Conservation (phyloP, 2,113 vertebrate genomes). For the Myocastor coypus region DNA sequence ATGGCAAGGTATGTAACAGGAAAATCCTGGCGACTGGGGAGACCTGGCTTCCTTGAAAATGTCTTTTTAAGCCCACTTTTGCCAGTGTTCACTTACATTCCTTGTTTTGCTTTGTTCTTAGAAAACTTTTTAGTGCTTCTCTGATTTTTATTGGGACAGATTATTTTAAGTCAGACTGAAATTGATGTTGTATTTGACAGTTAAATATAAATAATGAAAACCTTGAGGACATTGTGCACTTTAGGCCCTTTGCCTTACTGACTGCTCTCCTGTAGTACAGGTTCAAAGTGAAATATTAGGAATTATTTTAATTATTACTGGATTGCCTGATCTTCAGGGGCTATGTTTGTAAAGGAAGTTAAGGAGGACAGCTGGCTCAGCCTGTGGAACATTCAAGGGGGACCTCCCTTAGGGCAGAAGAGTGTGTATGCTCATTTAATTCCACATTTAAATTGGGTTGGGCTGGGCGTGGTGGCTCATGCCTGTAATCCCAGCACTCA, state of each 20-base stretch:
- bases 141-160: neutral
- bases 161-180: constrained; percentile 26
- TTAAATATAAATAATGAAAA: constrained; percentile 38
- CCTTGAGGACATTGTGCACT: constrained; percentile 32
- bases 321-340: constrained; percentile 36
- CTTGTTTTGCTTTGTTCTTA: neutral
- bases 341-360: neutral
- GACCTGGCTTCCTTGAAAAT: neutral
- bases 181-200: neutral
- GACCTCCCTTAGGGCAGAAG: neutral
- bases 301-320: constrained; percentile 30
- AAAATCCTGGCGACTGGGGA: neutral
- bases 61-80: constrained; percentile 8
- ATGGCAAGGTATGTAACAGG: constrained; percentile 92
- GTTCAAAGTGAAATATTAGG: constrained; percentile 28
- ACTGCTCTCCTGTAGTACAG: constrained; percentile 6
- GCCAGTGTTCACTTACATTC: constrained; percentile 19
- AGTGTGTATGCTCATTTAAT: constrained; percentile 50
- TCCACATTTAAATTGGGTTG: constrained; percentile 33
- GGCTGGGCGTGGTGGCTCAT: no score
- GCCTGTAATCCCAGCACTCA: no score
- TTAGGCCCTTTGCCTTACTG: constrained; percentile 31
- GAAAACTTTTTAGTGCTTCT: constrained; percentile 46
- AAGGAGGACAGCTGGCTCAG: neutral
- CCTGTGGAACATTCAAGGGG: neutral